Percentiles rank a stretch among this genome's conserved stretches.
phyloP scores from a whole-genome alignment of 2,888 invertebrate genomes.

The Teleiodes luculella region DNA sequence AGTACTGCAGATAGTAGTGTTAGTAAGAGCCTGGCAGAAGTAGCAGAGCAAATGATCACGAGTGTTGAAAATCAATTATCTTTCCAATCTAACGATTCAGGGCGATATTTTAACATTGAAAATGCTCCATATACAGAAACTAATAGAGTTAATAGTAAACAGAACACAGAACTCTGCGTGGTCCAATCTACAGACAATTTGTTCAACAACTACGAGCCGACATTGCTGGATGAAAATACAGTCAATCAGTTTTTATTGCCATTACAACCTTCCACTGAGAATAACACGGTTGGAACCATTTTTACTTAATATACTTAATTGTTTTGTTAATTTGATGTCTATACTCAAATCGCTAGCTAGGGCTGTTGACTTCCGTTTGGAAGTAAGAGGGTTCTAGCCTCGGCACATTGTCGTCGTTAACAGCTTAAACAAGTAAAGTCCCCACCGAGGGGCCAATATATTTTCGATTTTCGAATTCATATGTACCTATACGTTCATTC shows the following conservation, averaged over 20 bases:
- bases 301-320: not conserved
- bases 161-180: conserved; percentile 44
- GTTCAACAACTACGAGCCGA: conserved; percentile 59
- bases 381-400: too few relatives aligned
- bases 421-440: too few relatives aligned
- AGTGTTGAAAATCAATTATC: conserved; percentile 47
- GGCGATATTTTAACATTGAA: conserved; percentile 51
- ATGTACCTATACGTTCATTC: too few relatives aligned
- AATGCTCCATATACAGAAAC: conserved; percentile 32
- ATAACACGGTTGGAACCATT: conserved; percentile 10
- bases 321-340: too few relatives aligned
- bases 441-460: too few relatives aligned
- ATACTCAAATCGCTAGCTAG: too few relatives aligned
- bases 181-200: conserved; percentile 49
- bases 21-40: conserved; percentile 33
- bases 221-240: conserved; percentile 63
- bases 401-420: too few relatives aligned
- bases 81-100: conserved; percentile 53
- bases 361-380: too few relatives aligned
- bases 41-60: conserved; percentile 39
- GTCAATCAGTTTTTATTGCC: conserved; percentile 68
- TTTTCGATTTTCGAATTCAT: too few relatives aligned
- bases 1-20: conserved; percentile 18
- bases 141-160: conserved; percentile 27
- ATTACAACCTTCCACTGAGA: conserved; percentile 36